These are phyloP conservation scores for Tolmerus cingulatus DNA, from an alignment of 2,888 invertebrate genomes.

Conservation along the genomic window DNA sequence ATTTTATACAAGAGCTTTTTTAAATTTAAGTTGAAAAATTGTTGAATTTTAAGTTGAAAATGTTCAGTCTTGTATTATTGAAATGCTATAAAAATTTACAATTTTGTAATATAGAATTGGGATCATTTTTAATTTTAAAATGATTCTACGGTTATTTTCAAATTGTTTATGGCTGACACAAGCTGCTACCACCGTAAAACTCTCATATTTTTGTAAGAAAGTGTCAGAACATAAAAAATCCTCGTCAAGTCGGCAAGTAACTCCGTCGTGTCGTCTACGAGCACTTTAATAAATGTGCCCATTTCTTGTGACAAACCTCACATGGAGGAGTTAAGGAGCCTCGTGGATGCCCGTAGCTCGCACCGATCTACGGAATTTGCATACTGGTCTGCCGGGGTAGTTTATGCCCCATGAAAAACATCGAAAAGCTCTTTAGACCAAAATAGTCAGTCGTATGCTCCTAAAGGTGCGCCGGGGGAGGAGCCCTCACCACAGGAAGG, in stretches of 20 bases:
- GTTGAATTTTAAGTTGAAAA: too few relatives aligned
- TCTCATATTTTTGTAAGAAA: neutral
- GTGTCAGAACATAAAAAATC: neutral
- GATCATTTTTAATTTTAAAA: neutral
- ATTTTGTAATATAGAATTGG: neutral
- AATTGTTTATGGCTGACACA: neutral
- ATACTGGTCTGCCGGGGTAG: constrained; percentile 4
- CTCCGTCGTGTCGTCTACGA: neutral
- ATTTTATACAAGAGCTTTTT: too few relatives aligned
- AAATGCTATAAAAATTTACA: too few relatives aligned
- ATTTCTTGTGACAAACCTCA: neutral
- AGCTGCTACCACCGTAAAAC: neutral
- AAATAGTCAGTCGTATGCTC: neutral
- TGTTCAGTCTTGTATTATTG: too few relatives aligned
- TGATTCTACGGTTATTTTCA: neutral
- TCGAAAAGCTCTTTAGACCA: constrained; percentile 26
- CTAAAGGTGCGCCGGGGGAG: neutral
- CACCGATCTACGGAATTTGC: neutral
- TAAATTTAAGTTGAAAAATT: too few relatives aligned
- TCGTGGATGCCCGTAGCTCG: neutral
- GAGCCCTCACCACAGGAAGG: neutral
- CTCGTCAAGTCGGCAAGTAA: neutral
- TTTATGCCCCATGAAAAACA: constrained; percentile 23
- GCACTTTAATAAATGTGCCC: neutral
- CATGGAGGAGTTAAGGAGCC: neutral